Conservation (phyloP, 2,113 vertebrate genomes). For the Haemorhous mexicanus region DNA sequence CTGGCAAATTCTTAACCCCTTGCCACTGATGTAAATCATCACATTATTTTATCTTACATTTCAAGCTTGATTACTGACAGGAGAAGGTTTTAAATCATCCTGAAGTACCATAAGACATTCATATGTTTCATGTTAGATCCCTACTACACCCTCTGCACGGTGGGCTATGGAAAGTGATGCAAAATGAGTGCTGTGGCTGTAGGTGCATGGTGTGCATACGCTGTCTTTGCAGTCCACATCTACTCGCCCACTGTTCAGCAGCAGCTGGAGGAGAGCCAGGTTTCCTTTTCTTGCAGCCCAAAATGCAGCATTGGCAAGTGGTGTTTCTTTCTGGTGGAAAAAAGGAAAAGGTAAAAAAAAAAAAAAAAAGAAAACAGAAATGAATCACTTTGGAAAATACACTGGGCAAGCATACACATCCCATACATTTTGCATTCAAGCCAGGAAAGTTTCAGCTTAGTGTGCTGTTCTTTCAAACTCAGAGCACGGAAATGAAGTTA, state of each 20-base stretch:
- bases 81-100: slow-evolving; percentile 26
- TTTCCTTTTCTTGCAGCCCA: slow-evolving; percentile 96
- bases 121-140: background rate
- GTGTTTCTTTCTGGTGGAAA: slow-evolving; percentile 90
- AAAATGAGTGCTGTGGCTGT: slow-evolving; percentile 48
- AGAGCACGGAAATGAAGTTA: background rate
- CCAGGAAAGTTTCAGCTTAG: background rate
- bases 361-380: background rate
- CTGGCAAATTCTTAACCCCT: slow-evolving; percentile 25
- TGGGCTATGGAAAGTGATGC: background rate
- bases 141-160: background rate
- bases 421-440: background rate
- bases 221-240: slow-evolving; percentile 97
- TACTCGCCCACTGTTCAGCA: slow-evolving; percentile 94
- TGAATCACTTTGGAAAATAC: background rate
- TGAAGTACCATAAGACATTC: background rate
- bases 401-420: background rate
- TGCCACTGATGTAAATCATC: background rate
- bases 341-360: background rate
- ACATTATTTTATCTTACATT: background rate
- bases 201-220: slow-evolving; percentile 76
- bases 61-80: background rate
- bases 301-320: slow-evolving; percentile 94
- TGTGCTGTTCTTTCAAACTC: background rate
- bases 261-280: slow-evolving; percentile 90